Evolutionary conservation across 2,797 vertebrate genomes (phyloP).

Genomic region (Neosilurus mollespiculum): DNA sequence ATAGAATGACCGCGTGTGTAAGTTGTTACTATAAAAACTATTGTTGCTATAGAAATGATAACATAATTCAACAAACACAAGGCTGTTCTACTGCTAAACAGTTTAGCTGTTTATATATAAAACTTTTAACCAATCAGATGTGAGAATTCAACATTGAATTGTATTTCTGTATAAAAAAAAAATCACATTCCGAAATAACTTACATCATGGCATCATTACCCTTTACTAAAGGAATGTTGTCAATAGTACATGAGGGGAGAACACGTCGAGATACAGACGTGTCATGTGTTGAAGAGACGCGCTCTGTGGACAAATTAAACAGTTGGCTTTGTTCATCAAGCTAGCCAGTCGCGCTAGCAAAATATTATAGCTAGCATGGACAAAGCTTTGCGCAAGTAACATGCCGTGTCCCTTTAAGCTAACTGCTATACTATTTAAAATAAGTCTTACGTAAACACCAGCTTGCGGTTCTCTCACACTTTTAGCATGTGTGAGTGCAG

Average conservation of each 20-base stretch:
- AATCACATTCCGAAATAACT: too few species aligned
- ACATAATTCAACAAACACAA: background rate
- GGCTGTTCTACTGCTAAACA: background rate
- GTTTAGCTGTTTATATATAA: background rate
- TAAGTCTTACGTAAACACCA: slow-evolving; percentile 17
- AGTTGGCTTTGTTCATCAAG: background rate
- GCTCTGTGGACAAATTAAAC: background rate
- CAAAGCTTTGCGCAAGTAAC: background rate
- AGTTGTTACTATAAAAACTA: background rate
- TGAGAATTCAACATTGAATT: background rate
- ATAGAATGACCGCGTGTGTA: accelerated
- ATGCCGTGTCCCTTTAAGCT: slow-evolving; percentile 1
- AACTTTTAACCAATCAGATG: background rate
- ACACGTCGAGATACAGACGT: background rate
- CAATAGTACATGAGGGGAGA: background rate
- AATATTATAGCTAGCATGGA: background rate
- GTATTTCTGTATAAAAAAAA: background rate
- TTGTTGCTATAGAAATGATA: background rate
- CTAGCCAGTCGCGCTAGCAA: background rate
- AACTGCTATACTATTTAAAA: background rate
- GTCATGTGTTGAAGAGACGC: background rate
- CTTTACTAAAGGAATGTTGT: background rate
- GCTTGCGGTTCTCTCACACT: slow-evolving; percentile 13
- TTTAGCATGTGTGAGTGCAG: slow-evolving; percentile 46
- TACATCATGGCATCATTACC: background rate